A percentile compares a stretch with the other conserved stretches of the same genome.
Evolutionary conservation across 2,113 vertebrate species (phyloP).

Genomic region (Dicaeum eximium): DNA sequence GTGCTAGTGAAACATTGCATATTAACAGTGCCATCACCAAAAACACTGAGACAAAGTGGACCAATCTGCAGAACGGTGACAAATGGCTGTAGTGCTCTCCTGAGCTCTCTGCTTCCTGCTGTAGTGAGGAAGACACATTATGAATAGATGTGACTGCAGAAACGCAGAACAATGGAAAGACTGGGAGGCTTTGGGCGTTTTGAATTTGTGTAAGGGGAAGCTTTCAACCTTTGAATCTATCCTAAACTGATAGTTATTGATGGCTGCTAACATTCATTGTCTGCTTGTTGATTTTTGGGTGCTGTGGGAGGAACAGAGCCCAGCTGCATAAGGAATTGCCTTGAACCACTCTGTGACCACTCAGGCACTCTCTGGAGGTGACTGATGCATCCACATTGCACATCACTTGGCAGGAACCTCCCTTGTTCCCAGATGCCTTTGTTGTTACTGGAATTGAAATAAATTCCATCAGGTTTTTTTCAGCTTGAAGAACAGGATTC

Average conservation of each 20-base stretch:
- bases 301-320: not conserved
- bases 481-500: not conserved
- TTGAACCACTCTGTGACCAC: not conserved
- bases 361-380: not conserved
- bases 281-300: not conserved
- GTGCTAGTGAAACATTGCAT: not conserved
- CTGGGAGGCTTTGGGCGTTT: not conserved
- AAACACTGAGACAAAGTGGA: not conserved
- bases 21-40: not conserved
- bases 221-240: not conserved
- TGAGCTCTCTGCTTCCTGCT: not conserved
- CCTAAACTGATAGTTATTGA: constrained; percentile 29
- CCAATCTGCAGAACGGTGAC: not conserved
- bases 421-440: not conserved
- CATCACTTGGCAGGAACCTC: not conserved
- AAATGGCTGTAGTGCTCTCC: not conserved
- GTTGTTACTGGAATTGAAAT: not conserved
- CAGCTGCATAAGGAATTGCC: not conserved
- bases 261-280: not conserved
- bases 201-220: not conserved
- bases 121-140: not conserved
- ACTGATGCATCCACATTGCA: not conserved
- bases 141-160: not conserved
- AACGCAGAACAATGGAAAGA: not conserved
- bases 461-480: not conserved